Base-by-base conservation (phyloP, 35 echinoderm and acorn worm genomes). In the Patiria miniata region DNA sequence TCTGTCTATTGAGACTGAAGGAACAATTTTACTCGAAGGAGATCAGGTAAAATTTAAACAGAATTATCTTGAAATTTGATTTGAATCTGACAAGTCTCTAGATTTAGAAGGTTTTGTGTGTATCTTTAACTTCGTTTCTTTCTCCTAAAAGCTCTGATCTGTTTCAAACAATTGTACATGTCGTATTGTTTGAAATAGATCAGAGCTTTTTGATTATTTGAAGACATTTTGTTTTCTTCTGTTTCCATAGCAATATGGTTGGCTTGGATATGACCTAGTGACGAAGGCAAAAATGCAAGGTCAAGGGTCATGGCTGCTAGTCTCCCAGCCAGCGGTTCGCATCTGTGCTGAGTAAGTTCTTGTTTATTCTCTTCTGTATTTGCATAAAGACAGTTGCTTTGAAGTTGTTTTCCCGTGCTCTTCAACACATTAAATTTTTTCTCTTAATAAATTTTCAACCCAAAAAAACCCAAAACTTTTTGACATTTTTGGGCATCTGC, bases 201-300 rank as follows among this genome's bases (percentile, higher is more conserved):
- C n/a, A n/a, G n/a, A n/a, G n/a, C n/a, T n/a, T n/a, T n/a, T n/a
- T n/a, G n/a, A n/a, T n/a, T n/a, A n/a, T n/a, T n/a, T n/a, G n/a
- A n/a, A n/a, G n/a, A 39, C 38, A 80, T 29, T 83, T 9, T 82
- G 29, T 51, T 83, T 36, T 19, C 21, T 3, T 77, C 7, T 39
- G 54, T 77, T 81, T 79, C 26, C 10, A 53, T 29, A 93, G 91
- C 78, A 88, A 40, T 93, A 93, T 79, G 86, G 91, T 47, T 93
- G 91, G 91, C 88, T 88, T 85, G 91, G 91, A 34, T 51, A 93
- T 52, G 79, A 79, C 12, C 65, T 93, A 30, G 26, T 38, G 8
- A 28, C 68, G 0, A 29, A 87, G 36, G 39, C 69, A 36, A 19
- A 84, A 21, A 37, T 81, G 18, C 39, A 68, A 68, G 22, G 77